Evolutionary conservation across 2,113 vertebrate species (phyloP), one percentile per base, ranked within the genome.

Genomic region (Anarhynchus alexandrinus): DNA sequence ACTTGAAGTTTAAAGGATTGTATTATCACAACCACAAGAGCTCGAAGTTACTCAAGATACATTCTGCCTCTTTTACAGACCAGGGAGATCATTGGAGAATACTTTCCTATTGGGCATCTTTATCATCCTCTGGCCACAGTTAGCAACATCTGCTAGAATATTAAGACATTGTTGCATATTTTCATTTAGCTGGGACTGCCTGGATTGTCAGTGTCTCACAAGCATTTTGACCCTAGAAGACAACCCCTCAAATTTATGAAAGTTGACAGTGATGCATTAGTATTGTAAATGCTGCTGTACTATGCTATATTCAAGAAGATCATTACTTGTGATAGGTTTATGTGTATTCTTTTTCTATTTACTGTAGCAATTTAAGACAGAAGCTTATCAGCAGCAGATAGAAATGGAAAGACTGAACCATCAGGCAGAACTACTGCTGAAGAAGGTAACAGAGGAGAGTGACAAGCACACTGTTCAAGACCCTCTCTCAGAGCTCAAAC

Each of bases 341-440:
- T 62, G 70, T 84, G 6, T 95, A 10, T 96, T 55, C 43, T 81
- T 94, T 45, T 84, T 91, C 23, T 84, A 11, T 86, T 90, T 88
- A 52, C 88, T 43, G 20, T 74, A 99, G 99, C 99, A 99, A 98
- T 99, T 99, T 97, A 99, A 99, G 98, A 98, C 98, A 25, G 99
- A 99, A 91, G 98, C 99, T 3, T 99, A 99, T 97, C 99, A 99
- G 81, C 99, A 99, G 40, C 99, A 99, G 98, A 99, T 99, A 86
- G 99, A 99, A 97, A 99, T 99, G 99, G 99, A 99, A 97, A 98
- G 99, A 40, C 96, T 99, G 86, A 99, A 99, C 96, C 99, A 99
- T 96, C 99, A 99, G 96, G 99, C 99, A 7, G 98, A 99, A 27
- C 97, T 99, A 45, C 97, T 99, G 85, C 98, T 99, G 88, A 99